Evolutionary conservation across 2,113 vertebrate species (phyloP), one percentile per base, ranked within the genome.

Genomic region (Chinchilla lanigera): DNA sequence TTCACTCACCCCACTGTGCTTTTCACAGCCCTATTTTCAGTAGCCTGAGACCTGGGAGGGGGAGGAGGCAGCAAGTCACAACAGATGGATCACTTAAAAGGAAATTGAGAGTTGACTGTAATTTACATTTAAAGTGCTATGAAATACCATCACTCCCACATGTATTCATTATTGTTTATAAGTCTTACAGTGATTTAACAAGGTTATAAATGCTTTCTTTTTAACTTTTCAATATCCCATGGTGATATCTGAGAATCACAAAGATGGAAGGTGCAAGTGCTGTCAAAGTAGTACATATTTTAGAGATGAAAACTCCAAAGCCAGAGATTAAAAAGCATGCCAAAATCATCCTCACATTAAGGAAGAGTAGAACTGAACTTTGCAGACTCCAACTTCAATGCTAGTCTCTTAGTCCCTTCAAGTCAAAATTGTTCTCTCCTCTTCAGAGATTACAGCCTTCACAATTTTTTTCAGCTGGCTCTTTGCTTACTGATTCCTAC

Each of bases 21-120:
- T 94, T 96, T 92, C 93, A 97, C 86, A 97, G 95, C 73, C 92
- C 95, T 97, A 84, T 93, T 96, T 93, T 96, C 95, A 95, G 95
- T 73, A 97, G 96, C 78, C 93, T 93, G 96, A 97, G 93, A 94
- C 80, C 94, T 95, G 81, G 87, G 81, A 97, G 78, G 44, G 56
- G 92, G 92, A 92, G 91, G 84, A 97, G 85, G 91, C 85, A 93
- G 81, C 95, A 94, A 97, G 93, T 95, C 96, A 96, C 93, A 94
- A 96, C 92, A 93, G 95, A 96, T 67, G 65, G 86, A 96, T 91
- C 93, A 95, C 93, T 93, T 95, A 96, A 92, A 98, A 97, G 96
- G 88, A 98, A 97, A 97, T 5, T 96, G 92, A 96, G 87, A 96
- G 84, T 90, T 96, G 89, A 98, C 86, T 90, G 33, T 85, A 97